Percentiles rank a stretch among this genome's conserved stretches.
phyloP scores from a whole-genome alignment of 2,797 vertebrate species.

The Mus minutoides region DNA sequence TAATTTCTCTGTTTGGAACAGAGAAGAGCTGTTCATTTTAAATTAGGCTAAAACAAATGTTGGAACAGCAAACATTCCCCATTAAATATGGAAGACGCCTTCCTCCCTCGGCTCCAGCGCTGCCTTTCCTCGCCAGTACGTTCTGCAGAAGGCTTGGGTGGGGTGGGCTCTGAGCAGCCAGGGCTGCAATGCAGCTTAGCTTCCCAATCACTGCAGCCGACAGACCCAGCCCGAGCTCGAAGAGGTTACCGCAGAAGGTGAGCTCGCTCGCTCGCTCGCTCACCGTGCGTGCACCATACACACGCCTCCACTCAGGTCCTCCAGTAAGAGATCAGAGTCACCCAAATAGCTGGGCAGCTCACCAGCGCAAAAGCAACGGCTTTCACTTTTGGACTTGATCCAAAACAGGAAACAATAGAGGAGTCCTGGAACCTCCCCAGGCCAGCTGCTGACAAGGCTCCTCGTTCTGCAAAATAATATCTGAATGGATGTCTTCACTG shows the following conservation, averaged over 20 bases:
- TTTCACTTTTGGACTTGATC: conserved; percentile 42
- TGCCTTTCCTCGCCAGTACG: not conserved
- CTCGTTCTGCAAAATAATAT: conserved; percentile 34
- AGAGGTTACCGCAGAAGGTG: not conserved
- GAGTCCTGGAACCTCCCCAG: conserved; percentile 6
- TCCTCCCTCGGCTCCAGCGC: not conserved
- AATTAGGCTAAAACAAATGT: not conserved
- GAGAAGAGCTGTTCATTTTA: not conserved
- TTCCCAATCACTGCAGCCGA: not conserved
- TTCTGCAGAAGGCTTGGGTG: not conserved
- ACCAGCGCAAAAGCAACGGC: conserved; percentile 49
- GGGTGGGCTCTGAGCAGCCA: not conserved
- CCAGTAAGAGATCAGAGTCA: not conserved
- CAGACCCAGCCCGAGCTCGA: not conserved
- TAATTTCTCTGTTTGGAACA: not conserved
- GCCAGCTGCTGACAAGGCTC: conserved; percentile 3
- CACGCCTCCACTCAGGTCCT: not conserved
- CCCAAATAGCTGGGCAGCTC: conserved; percentile 41
- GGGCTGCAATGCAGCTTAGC: not conserved
- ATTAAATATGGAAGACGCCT: not conserved
- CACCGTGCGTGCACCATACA: not conserved
- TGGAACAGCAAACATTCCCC: not conserved
- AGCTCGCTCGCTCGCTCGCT: not conserved
- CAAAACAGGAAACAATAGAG: conserved; percentile 61
- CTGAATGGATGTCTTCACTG: conserved; percentile 32